Evolutionary conservation across 37 sponge, comb jelly and placozoan genomes (phyloP).

Genomic region (Spongia lamella): DNA sequence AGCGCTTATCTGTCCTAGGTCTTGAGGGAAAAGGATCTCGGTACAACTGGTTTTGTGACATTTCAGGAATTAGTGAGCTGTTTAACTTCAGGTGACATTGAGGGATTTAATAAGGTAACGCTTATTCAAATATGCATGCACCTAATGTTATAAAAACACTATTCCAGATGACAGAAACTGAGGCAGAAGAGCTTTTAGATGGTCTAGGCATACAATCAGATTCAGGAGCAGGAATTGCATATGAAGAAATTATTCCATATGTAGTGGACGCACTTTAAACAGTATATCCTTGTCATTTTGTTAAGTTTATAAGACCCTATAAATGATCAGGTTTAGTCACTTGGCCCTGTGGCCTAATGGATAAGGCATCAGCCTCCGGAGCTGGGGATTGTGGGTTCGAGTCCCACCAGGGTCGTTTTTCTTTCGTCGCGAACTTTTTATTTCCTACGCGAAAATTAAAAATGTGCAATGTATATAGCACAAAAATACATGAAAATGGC

Average conservation of each 20-base stretch:
- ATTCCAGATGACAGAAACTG: constrained; percentile 6
- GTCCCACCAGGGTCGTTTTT: constrained; percentile 89
- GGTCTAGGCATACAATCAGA: constrained; percentile 10
- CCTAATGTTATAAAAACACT: no score
- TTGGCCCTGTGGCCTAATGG: constrained; percentile 79
- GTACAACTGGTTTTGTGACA: constrained; percentile 60
- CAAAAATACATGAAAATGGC: no score
- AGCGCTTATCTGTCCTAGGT: background rate
- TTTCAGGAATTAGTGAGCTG: constrained; percentile 21
- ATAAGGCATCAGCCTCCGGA: constrained; percentile 95
- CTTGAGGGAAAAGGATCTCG: constrained; percentile 48
- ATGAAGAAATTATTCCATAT: constrained; percentile 25
- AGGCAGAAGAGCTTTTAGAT: constrained; percentile 19
- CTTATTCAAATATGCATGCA: no score
- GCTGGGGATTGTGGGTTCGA: constrained; percentile 96
- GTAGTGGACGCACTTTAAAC: background rate
- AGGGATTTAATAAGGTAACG: no score
- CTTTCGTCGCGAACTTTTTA: constrained; percentile 6
- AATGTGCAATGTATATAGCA: no score
- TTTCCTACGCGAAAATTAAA: no score
- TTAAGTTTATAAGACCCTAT: background rate
- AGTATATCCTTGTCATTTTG: background rate
- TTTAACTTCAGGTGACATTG: no score
- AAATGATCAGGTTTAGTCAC: background rate
- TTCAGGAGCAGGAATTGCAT: constrained; percentile 41